Conservation (phyloP, 2,888 invertebrate species). For the Xestia xanthographa region DNA sequence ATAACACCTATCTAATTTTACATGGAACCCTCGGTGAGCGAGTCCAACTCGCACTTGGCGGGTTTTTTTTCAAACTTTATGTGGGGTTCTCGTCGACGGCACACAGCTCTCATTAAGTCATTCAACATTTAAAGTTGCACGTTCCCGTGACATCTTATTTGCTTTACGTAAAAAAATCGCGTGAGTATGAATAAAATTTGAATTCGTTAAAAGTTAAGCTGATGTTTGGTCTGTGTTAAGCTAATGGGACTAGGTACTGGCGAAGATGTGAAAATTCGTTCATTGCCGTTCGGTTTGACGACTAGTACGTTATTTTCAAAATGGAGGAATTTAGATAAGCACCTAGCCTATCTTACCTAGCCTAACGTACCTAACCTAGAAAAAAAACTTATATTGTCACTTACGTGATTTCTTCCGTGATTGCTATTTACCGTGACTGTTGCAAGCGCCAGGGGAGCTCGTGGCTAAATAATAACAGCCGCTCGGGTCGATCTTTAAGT, state of each 20-base stretch:
- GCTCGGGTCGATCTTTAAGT: no score
- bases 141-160: slow-evolving; percentile 19
- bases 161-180: slow-evolving; percentile 13
- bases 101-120: slow-evolving; percentile 42
- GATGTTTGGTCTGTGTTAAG: background rate
- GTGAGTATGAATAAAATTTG: slow-evolving; percentile 43
- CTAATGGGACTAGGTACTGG: background rate
- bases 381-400: no score
- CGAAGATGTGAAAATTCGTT: background rate
- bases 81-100: slow-evolving; percentile 30
- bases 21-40: background rate
- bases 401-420: no score
- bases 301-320: background rate
- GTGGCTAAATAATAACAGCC: no score
- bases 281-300: background rate
- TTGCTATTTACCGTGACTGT: no score
- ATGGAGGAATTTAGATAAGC: background rate
- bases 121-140: slow-evolving; percentile 46
- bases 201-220: slow-evolving; percentile 40
- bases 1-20: no score
- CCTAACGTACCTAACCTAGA: no score
- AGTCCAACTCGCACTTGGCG: background rate
- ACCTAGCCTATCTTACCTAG: no score
- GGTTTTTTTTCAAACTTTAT: slow-evolving; percentile 25
- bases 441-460: no score